phyloP scores from a whole-genome alignment of 2,797 vertebrate genomes.

The Martes flavigula region DNA sequence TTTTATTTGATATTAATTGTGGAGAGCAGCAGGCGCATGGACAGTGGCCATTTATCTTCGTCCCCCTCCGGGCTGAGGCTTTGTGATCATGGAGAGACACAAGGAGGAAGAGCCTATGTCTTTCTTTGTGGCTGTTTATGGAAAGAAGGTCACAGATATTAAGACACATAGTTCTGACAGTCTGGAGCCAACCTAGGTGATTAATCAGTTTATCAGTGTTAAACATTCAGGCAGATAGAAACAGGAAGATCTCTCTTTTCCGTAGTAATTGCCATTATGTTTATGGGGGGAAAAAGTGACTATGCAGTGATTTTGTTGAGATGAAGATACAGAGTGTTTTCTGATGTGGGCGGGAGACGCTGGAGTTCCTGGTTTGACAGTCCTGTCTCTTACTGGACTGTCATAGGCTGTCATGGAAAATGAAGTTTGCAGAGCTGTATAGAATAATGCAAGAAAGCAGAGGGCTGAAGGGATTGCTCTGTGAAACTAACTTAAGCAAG shows the following conservation, averaged over 20 bases:
- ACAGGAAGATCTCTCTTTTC: not conserved
- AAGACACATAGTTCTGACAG: not conserved
- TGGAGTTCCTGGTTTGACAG: not conserved
- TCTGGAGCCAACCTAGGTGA: not conserved
- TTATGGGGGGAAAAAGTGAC: not conserved
- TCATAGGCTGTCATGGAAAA: not conserved
- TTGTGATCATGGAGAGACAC: not conserved
- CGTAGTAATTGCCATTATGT: not conserved
- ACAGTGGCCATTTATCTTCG: not conserved
- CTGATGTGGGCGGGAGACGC: not conserved
- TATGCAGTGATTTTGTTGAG: not conserved
- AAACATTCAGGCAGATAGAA: not conserved
- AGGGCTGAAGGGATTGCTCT: not conserved
- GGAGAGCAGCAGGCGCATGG: not conserved
- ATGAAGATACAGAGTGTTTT: not conserved
- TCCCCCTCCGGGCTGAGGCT: not conserved
- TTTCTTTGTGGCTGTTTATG: not conserved
- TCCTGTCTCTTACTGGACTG: not conserved
- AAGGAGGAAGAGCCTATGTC: not conserved
- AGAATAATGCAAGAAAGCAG: not conserved
- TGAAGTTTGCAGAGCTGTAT: not conserved
- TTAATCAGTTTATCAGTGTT: not conserved
- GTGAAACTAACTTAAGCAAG: not conserved
- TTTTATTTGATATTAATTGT: slow-evolving; percentile 9
- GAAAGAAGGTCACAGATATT: not conserved